Base-by-base conservation (phyloP, 2,113 vertebrate species). In the Phalacrocorax aristotelis region DNA sequence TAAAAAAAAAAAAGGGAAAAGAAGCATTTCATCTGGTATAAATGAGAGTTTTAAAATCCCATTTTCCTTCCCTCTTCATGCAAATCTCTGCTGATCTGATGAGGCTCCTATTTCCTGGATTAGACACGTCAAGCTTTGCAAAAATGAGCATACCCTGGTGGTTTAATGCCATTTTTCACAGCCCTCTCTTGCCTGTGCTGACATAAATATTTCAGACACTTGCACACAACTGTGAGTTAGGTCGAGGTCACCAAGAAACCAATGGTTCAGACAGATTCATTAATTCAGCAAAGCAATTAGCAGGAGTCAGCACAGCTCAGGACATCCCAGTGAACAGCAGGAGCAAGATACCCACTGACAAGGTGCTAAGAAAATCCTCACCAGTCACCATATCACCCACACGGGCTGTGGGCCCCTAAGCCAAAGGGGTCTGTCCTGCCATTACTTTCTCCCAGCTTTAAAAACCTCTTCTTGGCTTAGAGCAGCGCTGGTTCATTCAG, bases 81-180 rank as follows among this genome's bases (percentile, higher is more conserved):
- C 87, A 97, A 97, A 97, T 95, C 91, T 93, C 94, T 83, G 93
- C 94, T 94, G 95, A 96, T 97, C 94, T 97, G 96, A 97, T 70
- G 95, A 98, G 95, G 97, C 91, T 97, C 48, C 97, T 89, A 68
- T 97, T 97, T 97, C 97, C 97, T 96, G 94, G 94, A 97, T 95
- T 87, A 94, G 92, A 95, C 93, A 85, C 4, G 15, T 97, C 97
- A 95, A 95, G 94, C 93, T 97, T 74, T 93, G 97, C 96, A 95
- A 88, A 92, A 87, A 61, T 0, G 21, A 85, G 80, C 81, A 64
- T 21, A 87, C 52, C 74, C 95, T 68, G 68, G 69, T 84, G 83
- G 74, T 32, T 95, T 77, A 79, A 61, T 0, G 3, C 57, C 11
- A 0, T 44, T 51, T 70, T 90, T 89, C 86, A 82, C 70, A 93